Percentiles rank a stretch among this genome's conserved stretches.
Conservation (phyloP, 2,113 vertebrate species). For the Bubo scandiacus region DNA sequence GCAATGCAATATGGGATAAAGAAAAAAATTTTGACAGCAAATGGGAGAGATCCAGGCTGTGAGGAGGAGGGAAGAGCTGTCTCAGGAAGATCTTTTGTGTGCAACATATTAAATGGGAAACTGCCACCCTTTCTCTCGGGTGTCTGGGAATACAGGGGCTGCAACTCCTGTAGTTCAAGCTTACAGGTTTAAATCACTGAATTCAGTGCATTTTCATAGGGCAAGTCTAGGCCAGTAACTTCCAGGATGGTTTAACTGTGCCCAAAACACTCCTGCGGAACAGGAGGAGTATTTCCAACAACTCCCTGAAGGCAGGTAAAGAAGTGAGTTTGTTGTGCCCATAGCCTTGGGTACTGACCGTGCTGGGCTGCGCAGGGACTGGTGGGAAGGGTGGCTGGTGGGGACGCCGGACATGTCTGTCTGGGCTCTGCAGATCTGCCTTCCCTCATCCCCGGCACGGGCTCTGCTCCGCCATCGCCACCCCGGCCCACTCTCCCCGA, state of each 20-base stretch:
- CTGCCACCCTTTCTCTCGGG: not conserved
- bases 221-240: not conserved
- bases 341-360: not conserved
- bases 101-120: not conserved
- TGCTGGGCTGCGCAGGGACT: accelerated
- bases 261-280: not conserved
- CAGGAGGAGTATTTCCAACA: not conserved
- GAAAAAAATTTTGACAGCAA: not conserved
- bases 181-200: not conserved
- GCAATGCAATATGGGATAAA: not conserved
- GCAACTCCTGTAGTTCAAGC: not conserved
- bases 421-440: not conserved
- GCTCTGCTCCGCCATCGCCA: not conserved
- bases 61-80: not conserved
- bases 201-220: not conserved
- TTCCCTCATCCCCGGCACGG: accelerated
- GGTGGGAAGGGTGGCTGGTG: not conserved
- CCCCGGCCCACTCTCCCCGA: accelerated
- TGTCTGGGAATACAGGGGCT: not conserved
- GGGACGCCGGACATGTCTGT: accelerated
- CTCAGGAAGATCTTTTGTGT: not conserved
- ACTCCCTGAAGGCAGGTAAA: not conserved
- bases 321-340: not conserved
- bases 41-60: not conserved
- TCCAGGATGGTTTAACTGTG: not conserved